phyloP scores from a whole-genome alignment of 2,888 invertebrate species.

The Auanema freiburgensis region DNA sequence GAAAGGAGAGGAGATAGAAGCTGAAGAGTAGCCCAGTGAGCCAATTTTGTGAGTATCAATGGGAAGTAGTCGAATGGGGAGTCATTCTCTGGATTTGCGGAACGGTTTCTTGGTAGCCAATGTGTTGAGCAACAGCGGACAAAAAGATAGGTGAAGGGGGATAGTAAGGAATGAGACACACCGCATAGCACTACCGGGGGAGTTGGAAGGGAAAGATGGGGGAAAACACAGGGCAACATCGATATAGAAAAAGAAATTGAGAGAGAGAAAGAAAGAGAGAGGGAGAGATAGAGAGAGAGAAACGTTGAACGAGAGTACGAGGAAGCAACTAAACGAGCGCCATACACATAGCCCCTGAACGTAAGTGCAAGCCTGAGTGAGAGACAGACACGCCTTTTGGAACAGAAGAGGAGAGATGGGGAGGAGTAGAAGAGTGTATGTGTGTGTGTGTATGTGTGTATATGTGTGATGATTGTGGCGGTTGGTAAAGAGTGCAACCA shows the following conservation, averaged over 20 bases:
- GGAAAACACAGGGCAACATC: conserved; percentile 4
- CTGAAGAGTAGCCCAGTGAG: too few relatives aligned
- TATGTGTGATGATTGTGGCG: not conserved
- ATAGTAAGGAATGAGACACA: conserved; percentile 8
- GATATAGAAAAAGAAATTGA: conserved; percentile 6
- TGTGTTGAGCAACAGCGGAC: conserved; percentile 4
- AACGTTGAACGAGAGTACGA: not conserved
- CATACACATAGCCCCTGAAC: conserved; percentile 6
- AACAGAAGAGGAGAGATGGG: too few relatives aligned
- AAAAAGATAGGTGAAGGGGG: conserved; percentile 16
- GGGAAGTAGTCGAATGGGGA: too few relatives aligned
- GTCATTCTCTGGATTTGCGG: too few relatives aligned
- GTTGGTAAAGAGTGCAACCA: conserved; percentile 1
- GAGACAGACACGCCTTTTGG: conserved; percentile 7
- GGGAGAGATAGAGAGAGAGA: conserved; percentile 9
- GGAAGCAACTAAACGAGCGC: conserved; percentile 1
- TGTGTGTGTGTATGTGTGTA: not conserved
- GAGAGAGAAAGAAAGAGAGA: conserved; percentile 19
- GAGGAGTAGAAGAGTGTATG: not conserved
- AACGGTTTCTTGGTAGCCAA: too few relatives aligned
- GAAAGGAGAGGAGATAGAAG: too few relatives aligned
- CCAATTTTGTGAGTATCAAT: too few relatives aligned
- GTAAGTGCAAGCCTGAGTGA: conserved; percentile 2
- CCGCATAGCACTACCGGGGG: conserved; percentile 2
- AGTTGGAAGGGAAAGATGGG: conserved; percentile 6